Base-by-base conservation (phyloP, 2,888 invertebrate genomes). In the Diaprepes abbreviatus region DNA sequence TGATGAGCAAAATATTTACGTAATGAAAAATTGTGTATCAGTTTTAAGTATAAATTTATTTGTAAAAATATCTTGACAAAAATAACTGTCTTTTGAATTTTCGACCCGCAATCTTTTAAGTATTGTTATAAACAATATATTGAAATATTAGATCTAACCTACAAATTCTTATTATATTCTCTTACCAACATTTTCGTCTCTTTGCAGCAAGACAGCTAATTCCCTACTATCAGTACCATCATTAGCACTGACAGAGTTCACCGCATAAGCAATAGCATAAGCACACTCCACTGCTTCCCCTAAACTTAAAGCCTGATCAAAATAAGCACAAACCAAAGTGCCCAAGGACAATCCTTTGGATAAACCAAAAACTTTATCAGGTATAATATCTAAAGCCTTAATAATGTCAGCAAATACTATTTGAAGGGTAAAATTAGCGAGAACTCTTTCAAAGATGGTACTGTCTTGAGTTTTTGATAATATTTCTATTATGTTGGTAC, bases 271-370 rank as follows among this genome's bases (percentile, higher is more conserved):
- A 16, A 75, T 58, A 24, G 57, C 35, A 35, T 40, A 94, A 0
- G 94, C 91, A 0, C 91, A 88, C 2, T 93, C 84, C 70, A 95
- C 89, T 84, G 92, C 91, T 84, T 96, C 92, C 77, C 94, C 92
- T 0, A 92, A 89, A 0, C 93, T 93, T 74, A 97, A 89, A 72
- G 92, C 91, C 0, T 93, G 94, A 81, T 97, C 96, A 3, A 94
- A 95, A 84, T 97, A 97, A 0, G 93, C 96, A 82, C 96, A 96
- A 0, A 93, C 93, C 3, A 97, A 85, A 82, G 96, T 96, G 10
- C 97, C 97, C 0, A 94, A 92, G 5, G 96, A 96, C 83, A 95
- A 94, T 1, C 97, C 69, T 28, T 36, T 9, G 2, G 21, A 35
- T 28, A 35, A 16, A 2, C 64, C 81, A 28, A 80, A 66, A 3